Base-by-base conservation (phyloP, 2,113 vertebrate species). In the Poeciliopsis retropinna region DNA sequence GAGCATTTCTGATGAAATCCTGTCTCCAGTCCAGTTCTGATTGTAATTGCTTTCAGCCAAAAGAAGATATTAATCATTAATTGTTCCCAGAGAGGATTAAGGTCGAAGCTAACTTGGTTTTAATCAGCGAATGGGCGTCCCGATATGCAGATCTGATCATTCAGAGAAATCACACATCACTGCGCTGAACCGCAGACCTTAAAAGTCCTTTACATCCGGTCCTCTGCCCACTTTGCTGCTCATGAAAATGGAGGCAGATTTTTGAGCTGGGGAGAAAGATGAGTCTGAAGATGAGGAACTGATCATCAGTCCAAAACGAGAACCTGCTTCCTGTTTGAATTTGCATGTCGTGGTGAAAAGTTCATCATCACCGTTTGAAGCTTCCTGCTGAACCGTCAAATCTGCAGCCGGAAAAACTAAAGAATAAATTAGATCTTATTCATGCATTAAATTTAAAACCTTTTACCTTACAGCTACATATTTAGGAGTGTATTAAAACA, bases 241-340 rank as follows among this genome's bases (percentile, higher is more conserved):
- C 64, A 85, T 62, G 57, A 10, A 47, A 67, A 44, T 67, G n/a
- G 37, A 78, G 27, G 62, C 70, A 62, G 22, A 12, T 66, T 71
- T 65, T 32, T 19, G 14, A 69, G 65, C 64, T 31, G 0, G 25
- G 37, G 54, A 41, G 70, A 60, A 41, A 39, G 47, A 57, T 25
- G 61, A 28, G 61, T 27, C 25, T 64, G 60, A 68, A 69, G 65
- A 85, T 68, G 67, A 80, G 67, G 64, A 69, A 30, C 57, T 76
- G 17, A 29, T 64, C 71, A 32, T 57, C 62, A 57, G 31, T 74
- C 64, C 64, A 70, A 10, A 30, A 83, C 75, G 75, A 82, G 76
- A 83, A 44, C 64, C 72, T 64, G 72, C 80, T 84, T 86, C 85
- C 82, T 73, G 85, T 72, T 68, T 69, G 65, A 74, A 87, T 91